Conservation (phyloP, 2,888 invertebrate genomes). For the Stenodema calcarata region DNA sequence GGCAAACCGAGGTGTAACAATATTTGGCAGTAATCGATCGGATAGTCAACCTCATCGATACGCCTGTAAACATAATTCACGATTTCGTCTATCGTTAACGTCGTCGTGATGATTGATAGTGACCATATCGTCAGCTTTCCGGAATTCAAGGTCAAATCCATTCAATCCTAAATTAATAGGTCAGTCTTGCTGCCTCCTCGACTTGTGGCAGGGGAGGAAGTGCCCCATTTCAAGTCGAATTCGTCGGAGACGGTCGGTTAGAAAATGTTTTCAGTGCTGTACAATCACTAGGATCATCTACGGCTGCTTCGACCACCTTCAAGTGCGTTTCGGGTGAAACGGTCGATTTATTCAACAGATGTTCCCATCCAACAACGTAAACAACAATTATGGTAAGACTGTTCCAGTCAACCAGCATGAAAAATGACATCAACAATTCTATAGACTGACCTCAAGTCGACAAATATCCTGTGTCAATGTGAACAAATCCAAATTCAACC, state of each 20-base stretch:
- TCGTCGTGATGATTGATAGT: not conserved
- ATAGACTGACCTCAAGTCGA: too few species aligned
- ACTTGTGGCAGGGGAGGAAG: conserved; percentile 37
- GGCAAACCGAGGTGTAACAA: too few species aligned
- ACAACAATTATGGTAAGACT: not conserved
- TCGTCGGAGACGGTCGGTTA: not conserved
- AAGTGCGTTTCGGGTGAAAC: not conserved
- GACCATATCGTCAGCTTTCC: not conserved
- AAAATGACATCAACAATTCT: too few species aligned
- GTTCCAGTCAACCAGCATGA: not conserved
- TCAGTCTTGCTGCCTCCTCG: conserved; percentile 53
- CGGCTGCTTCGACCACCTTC: not conserved
- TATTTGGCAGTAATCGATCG: too few species aligned
- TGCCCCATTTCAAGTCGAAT: conserved; percentile 30
- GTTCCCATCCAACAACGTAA: not conserved
- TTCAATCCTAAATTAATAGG: conserved; percentile 57
- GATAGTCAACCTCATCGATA: too few species aligned
- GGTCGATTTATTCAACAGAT: not conserved
- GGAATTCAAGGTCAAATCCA: conserved; percentile 56
- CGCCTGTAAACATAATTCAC: too few species aligned
- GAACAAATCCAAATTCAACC: too few species aligned
- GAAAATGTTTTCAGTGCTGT: conserved; percentile 15
- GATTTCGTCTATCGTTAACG: not conserved
- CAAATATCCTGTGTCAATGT: too few species aligned
- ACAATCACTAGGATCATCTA: not conserved